Conservation (phyloP, 2,113 vertebrate genomes). For the Salvelinus alpinus region DNA sequence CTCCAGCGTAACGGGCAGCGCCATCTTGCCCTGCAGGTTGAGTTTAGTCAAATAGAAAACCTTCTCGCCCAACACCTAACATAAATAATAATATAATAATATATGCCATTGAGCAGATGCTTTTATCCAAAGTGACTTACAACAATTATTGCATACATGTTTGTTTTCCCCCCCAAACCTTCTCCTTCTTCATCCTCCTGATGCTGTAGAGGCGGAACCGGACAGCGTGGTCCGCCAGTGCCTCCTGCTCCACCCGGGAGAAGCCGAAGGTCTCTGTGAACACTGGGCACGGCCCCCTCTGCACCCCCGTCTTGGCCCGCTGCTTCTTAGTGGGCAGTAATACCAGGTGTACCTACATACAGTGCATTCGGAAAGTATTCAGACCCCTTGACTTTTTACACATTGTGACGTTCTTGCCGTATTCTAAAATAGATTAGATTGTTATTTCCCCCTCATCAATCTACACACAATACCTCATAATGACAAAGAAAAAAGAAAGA, state of each 20-base stretch:
- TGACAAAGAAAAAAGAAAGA: no score
- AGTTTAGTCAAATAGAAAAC: slow-evolving; percentile 96
- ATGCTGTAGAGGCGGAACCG: slow-evolving; percentile 95
- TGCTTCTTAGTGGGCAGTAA: slow-evolving; percentile 97
- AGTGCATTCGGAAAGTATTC: no score
- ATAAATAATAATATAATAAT: no score
- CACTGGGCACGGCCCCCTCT: slow-evolving; percentile 90
- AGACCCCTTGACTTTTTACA: no score
- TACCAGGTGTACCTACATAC: slow-evolving; percentile 82
- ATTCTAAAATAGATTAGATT: no score
- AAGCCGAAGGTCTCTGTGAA: slow-evolving; percentile 97
- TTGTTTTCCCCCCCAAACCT: slow-evolving; percentile 38
- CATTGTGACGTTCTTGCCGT: no score
- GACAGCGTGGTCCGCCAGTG: slow-evolving; percentile 92
- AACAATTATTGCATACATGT: no score
- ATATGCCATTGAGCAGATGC: no score
- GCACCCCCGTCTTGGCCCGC: slow-evolving; percentile 93
- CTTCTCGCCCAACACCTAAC: slow-evolving; percentile 89
- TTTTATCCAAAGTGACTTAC: no score
- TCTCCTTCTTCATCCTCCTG: slow-evolving; percentile 93
- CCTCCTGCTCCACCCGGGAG: slow-evolving; percentile 89
- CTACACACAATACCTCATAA: no score
- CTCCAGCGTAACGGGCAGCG: slow-evolving; percentile 91
- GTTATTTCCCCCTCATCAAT: no score
- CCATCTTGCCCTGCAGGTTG: slow-evolving; percentile 95